Conservation (phyloP, 2,888 invertebrate species). For the Polymixis flavicincta region DNA sequence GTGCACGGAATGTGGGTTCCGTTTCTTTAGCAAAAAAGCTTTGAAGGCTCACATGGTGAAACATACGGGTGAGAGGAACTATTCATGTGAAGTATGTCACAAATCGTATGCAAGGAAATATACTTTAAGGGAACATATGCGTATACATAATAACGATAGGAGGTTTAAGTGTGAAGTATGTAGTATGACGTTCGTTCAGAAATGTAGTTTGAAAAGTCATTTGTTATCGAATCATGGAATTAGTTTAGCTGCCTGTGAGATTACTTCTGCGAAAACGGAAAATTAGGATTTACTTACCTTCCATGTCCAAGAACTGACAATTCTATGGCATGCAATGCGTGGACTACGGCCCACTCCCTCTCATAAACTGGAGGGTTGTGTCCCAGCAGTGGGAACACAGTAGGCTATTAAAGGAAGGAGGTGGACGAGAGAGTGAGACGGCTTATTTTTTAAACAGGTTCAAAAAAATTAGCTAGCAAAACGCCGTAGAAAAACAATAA, state of each 20-base stretch:
- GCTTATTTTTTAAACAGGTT: neutral
- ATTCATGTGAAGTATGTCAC: slow-evolving; percentile 81
- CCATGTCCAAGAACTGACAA: neutral
- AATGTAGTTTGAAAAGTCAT: slow-evolving; percentile 85
- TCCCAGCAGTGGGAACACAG: neutral
- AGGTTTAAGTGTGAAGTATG: slow-evolving; percentile 83
- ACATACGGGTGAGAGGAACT: slow-evolving; percentile 77
- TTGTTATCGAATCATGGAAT: slow-evolving; percentile 84
- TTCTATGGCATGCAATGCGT: no score
- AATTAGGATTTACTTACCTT: neutral
- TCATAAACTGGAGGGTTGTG: neutral
- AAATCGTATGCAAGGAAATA: slow-evolving; percentile 70
- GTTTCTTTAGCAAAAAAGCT: slow-evolving; percentile 89
- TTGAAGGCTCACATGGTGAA: slow-evolving; percentile 78
- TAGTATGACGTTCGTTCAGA: slow-evolving; percentile 81
- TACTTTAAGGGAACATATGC: slow-evolving; percentile 86
- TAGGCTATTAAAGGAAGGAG: neutral
- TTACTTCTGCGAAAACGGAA: slow-evolving; percentile 57
- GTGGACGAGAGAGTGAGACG: neutral
- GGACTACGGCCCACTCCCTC: no score
- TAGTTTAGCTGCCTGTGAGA: slow-evolving; percentile 81
- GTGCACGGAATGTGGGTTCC: slow-evolving; percentile 87
- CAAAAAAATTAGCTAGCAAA: no score
- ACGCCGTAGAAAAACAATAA: no score
- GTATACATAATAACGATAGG: slow-evolving; percentile 85